These are phyloP conservation scores for Felis chaus DNA, from an alignment of 2,113 vertebrate species.

Conservation along the genomic window DNA sequence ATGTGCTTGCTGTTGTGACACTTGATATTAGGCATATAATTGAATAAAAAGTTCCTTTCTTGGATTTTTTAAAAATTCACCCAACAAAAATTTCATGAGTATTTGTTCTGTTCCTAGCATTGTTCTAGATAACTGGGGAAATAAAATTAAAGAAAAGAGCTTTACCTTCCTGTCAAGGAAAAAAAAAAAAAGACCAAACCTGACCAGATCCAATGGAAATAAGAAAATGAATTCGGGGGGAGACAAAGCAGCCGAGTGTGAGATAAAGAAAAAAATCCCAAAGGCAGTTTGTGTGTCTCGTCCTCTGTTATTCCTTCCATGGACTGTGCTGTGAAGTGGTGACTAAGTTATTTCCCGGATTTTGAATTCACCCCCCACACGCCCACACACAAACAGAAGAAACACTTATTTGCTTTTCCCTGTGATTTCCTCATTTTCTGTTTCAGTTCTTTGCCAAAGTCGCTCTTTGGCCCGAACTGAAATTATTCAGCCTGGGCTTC, in stretches of 20 bases:
- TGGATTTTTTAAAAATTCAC: not conserved
- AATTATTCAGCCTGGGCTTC: not conserved
- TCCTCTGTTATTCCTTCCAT: not conserved
- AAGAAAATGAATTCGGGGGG: not conserved
- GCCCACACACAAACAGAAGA: not conserved
- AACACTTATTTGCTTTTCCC: not conserved
- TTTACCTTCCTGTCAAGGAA: not conserved
- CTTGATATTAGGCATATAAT: not conserved
- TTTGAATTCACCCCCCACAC: not conserved
- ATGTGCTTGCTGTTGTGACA: not conserved
- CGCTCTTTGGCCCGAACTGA: not conserved
- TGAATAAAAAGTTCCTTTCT: not conserved
- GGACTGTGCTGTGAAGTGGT: not conserved
- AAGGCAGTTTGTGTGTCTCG: not conserved
- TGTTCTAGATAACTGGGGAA: not conserved
- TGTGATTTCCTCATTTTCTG: constrained; percentile 53
- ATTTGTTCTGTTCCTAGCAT: not conserved
- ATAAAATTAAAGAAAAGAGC: not conserved
- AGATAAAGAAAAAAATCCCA: not conserved
- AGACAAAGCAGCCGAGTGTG: not conserved
- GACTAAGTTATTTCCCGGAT: constrained; percentile 57
- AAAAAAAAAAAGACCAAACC: not conserved
- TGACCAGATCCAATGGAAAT: not conserved
- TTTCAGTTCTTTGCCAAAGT: constrained; percentile 20
- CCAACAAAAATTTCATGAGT: not conserved